Evolutionary conservation across 2,888 invertebrate species (phyloP), one percentile per base, ranked within the genome.

Genomic region (Melinaea menophilus): DNA sequence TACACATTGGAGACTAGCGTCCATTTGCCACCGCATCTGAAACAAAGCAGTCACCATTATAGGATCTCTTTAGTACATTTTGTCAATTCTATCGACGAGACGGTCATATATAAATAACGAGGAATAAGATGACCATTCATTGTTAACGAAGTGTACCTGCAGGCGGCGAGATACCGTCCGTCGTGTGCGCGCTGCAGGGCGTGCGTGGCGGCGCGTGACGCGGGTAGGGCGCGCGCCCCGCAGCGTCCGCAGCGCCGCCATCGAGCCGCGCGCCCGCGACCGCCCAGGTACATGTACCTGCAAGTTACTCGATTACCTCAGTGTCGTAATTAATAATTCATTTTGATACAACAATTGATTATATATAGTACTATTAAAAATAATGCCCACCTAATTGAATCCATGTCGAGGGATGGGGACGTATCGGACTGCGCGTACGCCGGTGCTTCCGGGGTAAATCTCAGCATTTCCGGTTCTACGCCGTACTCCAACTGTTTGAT

Each of bases 381-480:
- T 22, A 22, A 22, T 22, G 22, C 22, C 22, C 22, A 93, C 94
- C 91, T 93, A 92, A 79, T 93, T 75, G 76, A 90, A 76, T 89
- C 91, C 89, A 93, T 93, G n/a, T 92, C 91, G 2, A 74, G 68
- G 0, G 86, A 75, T 0, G 90, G 88, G 2, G 84, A 78, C 2
- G 79, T 79, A 67, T 95, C 95, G 75, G 95, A 94, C 63, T 94
- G 92, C 11, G 82, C 82, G 68, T 81, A 80, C 45, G 92, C 86
- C 56, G 92, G 93, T 13, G 93, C 88, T 68, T 94, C 94, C 9
- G 94, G 93, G 51, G 92, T 90, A 76, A 93, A 94, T 45, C 94
- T 92, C 61, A 97, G 85, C 67, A 92, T 93, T 69, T 96, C 95
- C 0, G 98, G 97, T 79, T 96, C 96, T 5, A 92, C 92, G 55